Percentiles rank a stretch among this genome's conserved stretches.
phyloP scores from a whole-genome alignment of 2,113 vertebrate species.

The Dipodomys merriami region DNA sequence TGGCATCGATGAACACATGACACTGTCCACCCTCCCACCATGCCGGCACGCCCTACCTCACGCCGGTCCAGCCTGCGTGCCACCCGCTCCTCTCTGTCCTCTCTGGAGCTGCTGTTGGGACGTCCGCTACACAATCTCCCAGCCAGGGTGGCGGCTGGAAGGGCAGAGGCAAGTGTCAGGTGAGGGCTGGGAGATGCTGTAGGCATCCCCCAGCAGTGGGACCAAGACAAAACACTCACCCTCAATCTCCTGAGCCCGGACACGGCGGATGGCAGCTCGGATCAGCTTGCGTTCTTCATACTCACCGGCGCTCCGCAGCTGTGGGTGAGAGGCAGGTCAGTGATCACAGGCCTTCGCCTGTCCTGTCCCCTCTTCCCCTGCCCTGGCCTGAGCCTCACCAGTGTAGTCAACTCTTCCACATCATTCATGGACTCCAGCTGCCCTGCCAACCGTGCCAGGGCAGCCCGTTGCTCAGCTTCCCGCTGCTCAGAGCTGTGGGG shows the following conservation, averaged over 20 bases:
- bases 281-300: slow-evolving; percentile 96
- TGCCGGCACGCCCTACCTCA: slow-evolving; percentile 49
- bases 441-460: slow-evolving; percentile 88
- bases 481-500: slow-evolving; percentile 75
- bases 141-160: slow-evolving; percentile 83
- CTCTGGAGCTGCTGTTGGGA: slow-evolving; percentile 50
- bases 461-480: slow-evolving; percentile 89
- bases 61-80: slow-evolving; percentile 71
- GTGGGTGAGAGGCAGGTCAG: slow-evolving; percentile 7
- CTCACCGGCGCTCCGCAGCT: slow-evolving; percentile 91
- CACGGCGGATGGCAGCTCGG: slow-evolving; percentile 92
- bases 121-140: slow-evolving; percentile 71
- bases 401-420: slow-evolving; percentile 92
- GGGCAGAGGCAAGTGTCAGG: background rate
- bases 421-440: slow-evolving; percentile 91
- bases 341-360: background rate
- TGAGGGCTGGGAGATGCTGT: background rate
- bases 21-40: no score
- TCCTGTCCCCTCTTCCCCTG: background rate
- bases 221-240: slow-evolving; percentile 78
- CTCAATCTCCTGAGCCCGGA: slow-evolving; percentile 91
- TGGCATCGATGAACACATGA: background rate
- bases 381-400: slow-evolving; percentile 87
- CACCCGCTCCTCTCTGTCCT: background rate
- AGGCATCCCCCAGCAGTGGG: rapidly evolving